These are phyloP conservation scores for Pongo pygmaeus DNA, from an alignment of 2,113 vertebrate species.

Conservation along the genomic window DNA sequence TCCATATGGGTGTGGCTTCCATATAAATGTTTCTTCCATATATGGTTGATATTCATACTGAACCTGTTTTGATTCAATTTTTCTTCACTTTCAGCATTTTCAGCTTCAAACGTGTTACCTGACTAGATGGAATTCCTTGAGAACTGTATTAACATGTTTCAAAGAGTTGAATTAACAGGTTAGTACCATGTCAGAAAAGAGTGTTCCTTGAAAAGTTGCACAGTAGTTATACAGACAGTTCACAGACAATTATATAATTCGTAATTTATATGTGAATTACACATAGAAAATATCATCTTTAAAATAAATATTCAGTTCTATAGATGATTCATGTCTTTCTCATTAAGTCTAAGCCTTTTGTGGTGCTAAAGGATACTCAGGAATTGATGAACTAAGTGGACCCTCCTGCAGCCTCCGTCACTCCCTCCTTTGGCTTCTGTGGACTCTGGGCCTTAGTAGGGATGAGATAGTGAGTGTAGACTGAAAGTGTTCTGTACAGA, in stretches of 20 bases:
- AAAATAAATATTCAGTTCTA: background rate
- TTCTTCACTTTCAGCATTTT: conserved; percentile 60
- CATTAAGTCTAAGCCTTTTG: background rate
- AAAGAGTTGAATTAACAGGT: conserved; percentile 34
- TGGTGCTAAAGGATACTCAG: conserved; percentile 43
- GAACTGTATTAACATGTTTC: conserved; percentile 65
- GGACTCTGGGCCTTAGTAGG: background rate
- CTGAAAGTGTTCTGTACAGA: conserved; percentile 26
- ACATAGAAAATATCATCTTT: background rate
- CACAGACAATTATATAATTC: background rate
- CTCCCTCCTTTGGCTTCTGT: background rate
- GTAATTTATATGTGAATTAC: background rate
- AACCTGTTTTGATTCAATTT: conserved; percentile 59
- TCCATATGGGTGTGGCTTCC: conserved; percentile 49
- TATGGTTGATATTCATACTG: conserved; percentile 29
- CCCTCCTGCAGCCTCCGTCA: background rate
- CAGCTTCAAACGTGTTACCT: conserved; percentile 51
- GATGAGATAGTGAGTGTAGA: background rate
- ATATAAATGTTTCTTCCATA: conserved; percentile 41
- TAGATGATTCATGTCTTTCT: background rate
- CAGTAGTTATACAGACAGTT: background rate
- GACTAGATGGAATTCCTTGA: conserved; percentile 51
- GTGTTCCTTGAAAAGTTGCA: background rate
- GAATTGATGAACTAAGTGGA: background rate
- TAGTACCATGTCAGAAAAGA: conserved; percentile 10